A percentile compares a stretch with the other conserved stretches of the same genome.
Conservation (phyloP, 2,797 vertebrate species). For the Onychomys torridus region DNA sequence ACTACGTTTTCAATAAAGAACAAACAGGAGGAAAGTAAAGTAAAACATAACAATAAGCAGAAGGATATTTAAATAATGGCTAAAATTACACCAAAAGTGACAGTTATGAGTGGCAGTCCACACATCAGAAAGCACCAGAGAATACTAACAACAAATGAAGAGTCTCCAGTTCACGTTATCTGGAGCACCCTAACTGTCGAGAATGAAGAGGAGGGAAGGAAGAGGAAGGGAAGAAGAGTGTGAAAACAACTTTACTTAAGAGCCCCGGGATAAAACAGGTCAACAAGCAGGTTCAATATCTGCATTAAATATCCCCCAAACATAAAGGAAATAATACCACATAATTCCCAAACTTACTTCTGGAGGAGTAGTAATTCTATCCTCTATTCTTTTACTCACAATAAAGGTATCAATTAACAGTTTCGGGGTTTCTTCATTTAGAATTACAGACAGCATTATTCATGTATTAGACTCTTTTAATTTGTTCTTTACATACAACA, state of each 20-base stretch:
- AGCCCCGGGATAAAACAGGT: background rate
- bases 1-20: background rate
- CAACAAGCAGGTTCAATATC: background rate
- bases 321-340: background rate
- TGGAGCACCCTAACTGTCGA: background rate
- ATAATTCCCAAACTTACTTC: background rate
- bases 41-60: background rate
- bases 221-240: background rate
- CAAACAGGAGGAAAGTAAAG: background rate
- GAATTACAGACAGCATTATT: slow-evolving; percentile 17
- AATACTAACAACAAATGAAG: background rate
- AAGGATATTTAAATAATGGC: background rate
- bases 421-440: background rate
- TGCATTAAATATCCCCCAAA: background rate
- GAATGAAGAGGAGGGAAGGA: background rate
- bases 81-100: background rate
- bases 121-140: background rate
- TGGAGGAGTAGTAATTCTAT: background rate
- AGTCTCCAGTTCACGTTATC: background rate
- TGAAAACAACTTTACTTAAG: background rate
- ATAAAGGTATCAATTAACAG: background rate
- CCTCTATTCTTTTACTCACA: background rate
- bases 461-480: background rate
- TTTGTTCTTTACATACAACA: background rate
- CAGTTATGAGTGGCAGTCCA: no score